Conservation (phyloP, 1,140 invertebrate species). For the Anoplolepis gracilipes region DNA sequence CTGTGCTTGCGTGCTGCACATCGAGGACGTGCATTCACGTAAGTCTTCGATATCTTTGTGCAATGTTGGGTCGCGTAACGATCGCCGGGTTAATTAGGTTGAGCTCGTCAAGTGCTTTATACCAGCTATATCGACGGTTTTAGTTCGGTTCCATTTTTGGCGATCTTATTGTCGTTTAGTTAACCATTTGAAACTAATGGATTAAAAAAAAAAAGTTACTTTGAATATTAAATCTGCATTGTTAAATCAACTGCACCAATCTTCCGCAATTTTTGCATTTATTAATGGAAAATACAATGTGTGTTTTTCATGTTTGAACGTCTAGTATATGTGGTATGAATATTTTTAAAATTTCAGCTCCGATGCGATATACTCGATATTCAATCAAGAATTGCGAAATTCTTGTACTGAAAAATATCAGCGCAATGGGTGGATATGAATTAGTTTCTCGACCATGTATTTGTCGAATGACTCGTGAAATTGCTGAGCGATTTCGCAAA, state of each 20-base stretch:
- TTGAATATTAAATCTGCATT: not conserved
- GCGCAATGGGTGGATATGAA: not conserved
- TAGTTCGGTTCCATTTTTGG: conserved; percentile 36
- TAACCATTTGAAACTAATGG: conserved; percentile 12
- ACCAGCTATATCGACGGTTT: conserved; percentile 26
- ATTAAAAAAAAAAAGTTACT: too few species aligned
- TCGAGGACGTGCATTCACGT: conserved; percentile 27
- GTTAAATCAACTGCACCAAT: not conserved
- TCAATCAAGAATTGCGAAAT: not conserved
- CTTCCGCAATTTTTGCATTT: not conserved
- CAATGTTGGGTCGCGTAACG: conserved; percentile 39
- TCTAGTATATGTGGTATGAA: not conserved
- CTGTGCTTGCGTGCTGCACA: not conserved
- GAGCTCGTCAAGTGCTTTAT: conserved; percentile 56
- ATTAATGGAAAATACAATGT: not conserved
- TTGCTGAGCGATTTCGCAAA: conserved; percentile 19
- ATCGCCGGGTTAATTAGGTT: conserved; percentile 58
- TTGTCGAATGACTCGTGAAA: not conserved
- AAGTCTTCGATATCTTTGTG: conserved; percentile 30
- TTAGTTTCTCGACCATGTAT: not conserved
- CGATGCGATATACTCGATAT: not conserved
- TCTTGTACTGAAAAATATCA: not conserved
- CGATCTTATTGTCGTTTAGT: conserved; percentile 15
- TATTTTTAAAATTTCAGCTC: not conserved
- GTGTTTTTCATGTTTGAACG: not conserved